A percentile compares a stretch with the other conserved stretches of the same genome.
phyloP scores from a whole-genome alignment of 2,113 vertebrate species.

The Hippolais icterina region DNA sequence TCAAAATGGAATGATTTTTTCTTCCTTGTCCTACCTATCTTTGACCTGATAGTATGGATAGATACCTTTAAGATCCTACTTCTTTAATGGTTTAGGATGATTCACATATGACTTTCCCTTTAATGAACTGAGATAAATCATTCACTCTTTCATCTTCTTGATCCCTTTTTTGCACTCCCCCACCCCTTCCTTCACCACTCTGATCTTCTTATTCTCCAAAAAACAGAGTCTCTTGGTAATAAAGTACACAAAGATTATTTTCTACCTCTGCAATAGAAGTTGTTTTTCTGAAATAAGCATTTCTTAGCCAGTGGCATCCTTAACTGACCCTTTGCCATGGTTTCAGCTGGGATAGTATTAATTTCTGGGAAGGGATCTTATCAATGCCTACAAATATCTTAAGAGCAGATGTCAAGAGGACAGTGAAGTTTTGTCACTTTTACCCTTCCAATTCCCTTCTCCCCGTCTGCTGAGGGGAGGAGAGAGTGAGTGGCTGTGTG shows the following conservation, averaged over 20 bases:
- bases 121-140: neutral
- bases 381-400: neutral
- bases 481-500: fast-evolving
- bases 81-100: neutral
- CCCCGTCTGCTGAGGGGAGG: neutral
- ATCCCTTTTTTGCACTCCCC: neutral
- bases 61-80: neutral
- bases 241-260: neutral
- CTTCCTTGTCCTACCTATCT: neutral
- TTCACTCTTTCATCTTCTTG: neutral
- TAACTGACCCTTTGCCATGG: neutral
- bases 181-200: fast-evolving
- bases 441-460: neutral
- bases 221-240: neutral
- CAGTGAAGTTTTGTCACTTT: neutral
- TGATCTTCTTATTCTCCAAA: neutral
- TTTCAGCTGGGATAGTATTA: neutral
- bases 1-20: neutral
- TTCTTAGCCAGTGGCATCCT: neutral
- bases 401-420: too few species aligned
- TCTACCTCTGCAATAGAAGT: neutral
- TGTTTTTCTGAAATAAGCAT: neutral
- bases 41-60: neutral
- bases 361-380: neutral
- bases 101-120: neutral